A percentile compares a stretch with the other conserved stretches of the same genome.
Evolutionary conservation across 2,888 invertebrate genomes (phyloP).

Genomic region (Aplocera efformata): DNA sequence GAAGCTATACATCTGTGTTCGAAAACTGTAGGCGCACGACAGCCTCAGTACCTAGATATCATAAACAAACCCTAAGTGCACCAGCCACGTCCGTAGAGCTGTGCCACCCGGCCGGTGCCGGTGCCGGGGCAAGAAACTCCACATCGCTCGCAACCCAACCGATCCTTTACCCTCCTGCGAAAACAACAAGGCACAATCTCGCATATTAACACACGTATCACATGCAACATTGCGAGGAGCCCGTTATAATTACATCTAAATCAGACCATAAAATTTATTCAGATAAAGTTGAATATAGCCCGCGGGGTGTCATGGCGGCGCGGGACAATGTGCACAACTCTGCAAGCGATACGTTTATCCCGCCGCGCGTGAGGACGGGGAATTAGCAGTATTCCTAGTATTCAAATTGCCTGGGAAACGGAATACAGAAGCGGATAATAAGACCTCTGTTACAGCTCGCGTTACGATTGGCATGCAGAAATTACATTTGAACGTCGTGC

Average conservation of each 20-base stretch:
- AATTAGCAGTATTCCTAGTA: constrained; percentile 24
- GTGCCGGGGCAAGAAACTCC: constrained; percentile 9
- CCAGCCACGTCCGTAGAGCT: too few relatives aligned
- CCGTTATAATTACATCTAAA: constrained; percentile 8
- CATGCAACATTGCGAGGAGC: constrained; percentile 1
- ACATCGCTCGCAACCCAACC: neutral
- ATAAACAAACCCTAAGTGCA: too few relatives aligned
- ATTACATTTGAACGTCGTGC: too few relatives aligned
- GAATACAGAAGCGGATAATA: constrained; percentile 11
- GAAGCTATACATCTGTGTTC: too few relatives aligned
- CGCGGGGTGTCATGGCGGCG: too few relatives aligned
- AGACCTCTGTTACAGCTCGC: too few relatives aligned
- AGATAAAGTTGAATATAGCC: constrained; percentile 7
- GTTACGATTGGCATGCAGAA: too few relatives aligned
- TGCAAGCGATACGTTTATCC: constrained; percentile 14
- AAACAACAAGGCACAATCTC: neutral
- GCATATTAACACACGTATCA: neutral
- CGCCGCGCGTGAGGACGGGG: constrained; percentile 8
- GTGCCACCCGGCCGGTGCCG: constrained; percentile 2
- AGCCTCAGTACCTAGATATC: too few relatives aligned
- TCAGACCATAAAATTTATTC: constrained; percentile 2
- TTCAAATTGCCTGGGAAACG: constrained; percentile 27
- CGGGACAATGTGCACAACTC: constrained; percentile 4
- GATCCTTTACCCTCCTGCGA: neutral
- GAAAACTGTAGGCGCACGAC: too few relatives aligned